Percentiles rank a stretch among this genome's conserved stretches.
Conservation (phyloP, 2,113 vertebrate species). For the Vimba vimba region DNA sequence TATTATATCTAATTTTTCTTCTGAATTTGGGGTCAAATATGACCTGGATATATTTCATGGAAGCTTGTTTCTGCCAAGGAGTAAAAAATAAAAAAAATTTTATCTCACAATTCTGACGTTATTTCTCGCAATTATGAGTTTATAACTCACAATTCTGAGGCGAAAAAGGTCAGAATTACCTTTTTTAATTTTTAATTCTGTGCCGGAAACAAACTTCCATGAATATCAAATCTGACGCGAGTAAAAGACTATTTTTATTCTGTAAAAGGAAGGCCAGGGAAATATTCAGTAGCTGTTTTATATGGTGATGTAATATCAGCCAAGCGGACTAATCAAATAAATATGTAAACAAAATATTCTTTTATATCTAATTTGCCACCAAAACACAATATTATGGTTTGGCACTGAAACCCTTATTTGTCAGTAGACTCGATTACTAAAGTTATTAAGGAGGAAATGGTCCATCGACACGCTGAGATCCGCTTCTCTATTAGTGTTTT, state of each 20-base stretch:
- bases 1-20: too few relatives aligned
- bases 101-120: too few relatives aligned
- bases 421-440: background rate
- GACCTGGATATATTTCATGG: too few relatives aligned
- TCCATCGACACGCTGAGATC: background rate
- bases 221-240: background rate
- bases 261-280: background rate
- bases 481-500: background rate
- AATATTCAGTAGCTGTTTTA: background rate
- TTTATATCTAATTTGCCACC: background rate
- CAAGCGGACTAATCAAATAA: background rate
- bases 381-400: background rate
- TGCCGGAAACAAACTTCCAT: too few relatives aligned
- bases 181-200: too few relatives aligned
- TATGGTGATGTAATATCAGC: background rate
- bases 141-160: too few relatives aligned
- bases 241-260: background rate
- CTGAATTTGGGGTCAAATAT: too few relatives aligned
- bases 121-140: too few relatives aligned
- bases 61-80: too few relatives aligned
- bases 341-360: background rate
- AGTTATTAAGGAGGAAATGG: background rate
- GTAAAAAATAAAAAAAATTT: too few relatives aligned
- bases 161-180: too few relatives aligned
- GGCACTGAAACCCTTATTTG: background rate